These are phyloP conservation scores for western clawed frog (Xenopus tropicalis) DNA, from an alignment of 2,113 vertebrate genomes.

Conservation along the genomic window UCB_Xtro_10.0 CM004447.2:141008001-141008500, in stretches of 20 bases:
- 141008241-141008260: conserved; percentile 90
- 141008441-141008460: conserved; percentile 68
- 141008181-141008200: conserved; percentile 63
- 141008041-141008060: too few species aligned
- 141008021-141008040: too few species aligned
- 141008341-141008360: conserved; percentile 64
- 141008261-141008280: conserved; percentile 64
- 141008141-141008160: not conserved
- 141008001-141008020: too few species aligned
- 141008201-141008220: conserved; percentile 73
- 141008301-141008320: conserved; percentile 71
- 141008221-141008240: conserved; percentile 81
- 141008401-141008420: conserved; percentile 66
- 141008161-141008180: conserved; percentile 34
- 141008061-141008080: too few species aligned
- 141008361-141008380: conserved; percentile 87
- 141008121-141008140: conserved; percentile 6
- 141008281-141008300: conserved; percentile 63
- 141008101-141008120: not conserved
- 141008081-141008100: not conserved
- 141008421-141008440: conserved; percentile 74
- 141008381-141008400: conserved; percentile 84
- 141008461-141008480: conserved; percentile 66
- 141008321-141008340: conserved; percentile 72
- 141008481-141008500: conserved; percentile 55